Base-by-base conservation (phyloP, 2,113 vertebrate genomes). In the Anarrhichthys ocellatus region DNA sequence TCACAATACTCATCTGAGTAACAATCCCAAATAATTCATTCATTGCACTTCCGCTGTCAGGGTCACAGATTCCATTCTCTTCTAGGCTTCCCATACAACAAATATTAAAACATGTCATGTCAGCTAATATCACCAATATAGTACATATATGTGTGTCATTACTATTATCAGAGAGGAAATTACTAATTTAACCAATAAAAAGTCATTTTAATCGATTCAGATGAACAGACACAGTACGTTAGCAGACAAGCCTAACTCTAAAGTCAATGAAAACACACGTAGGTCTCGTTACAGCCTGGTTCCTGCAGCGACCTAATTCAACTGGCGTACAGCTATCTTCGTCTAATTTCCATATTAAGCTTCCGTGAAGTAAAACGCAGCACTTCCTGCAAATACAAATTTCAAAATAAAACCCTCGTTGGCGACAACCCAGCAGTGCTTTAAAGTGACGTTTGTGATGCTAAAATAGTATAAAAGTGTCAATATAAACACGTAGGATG, bases 371-470 rank as follows among this genome's bases (percentile, higher is more conserved):
- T 22, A 32, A 61, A 52, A 22, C 9, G 22, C 15, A 58, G 24
- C 58, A 77, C 54, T 77, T 88, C 86, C 84, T 79, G 69, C 0
- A 10, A 0, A 17, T 2, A 18, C 1, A 10, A n/a, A 5, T 80
- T 78, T 74, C 72, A 65, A 73, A 84, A 84, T 82, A 76, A 84
- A 63, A 50, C 0, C 2, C 18, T 4, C 0, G 7, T 2, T 50
- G 6, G 11, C 13, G 1, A 48, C 6, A 29, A 6, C 0, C 27
- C 40, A 61, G 18, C 15, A 42, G 2, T 9, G 29, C 13, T 63
- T 15, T n/a, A 1, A 3, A 44, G 18, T n/a, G 9, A 17, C 40
- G 7, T 10, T 9, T 32, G 2, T 34, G 17, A 18, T 40, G 59
- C 15, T 18, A 24, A 79, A 20, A 4, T 22, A 64, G 18, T 9